Percentiles rank a stretch among this genome's conserved stretches.
Conservation (phyloP, 2,113 vertebrate genomes). For the Hemibagrus wyckioides region DNA sequence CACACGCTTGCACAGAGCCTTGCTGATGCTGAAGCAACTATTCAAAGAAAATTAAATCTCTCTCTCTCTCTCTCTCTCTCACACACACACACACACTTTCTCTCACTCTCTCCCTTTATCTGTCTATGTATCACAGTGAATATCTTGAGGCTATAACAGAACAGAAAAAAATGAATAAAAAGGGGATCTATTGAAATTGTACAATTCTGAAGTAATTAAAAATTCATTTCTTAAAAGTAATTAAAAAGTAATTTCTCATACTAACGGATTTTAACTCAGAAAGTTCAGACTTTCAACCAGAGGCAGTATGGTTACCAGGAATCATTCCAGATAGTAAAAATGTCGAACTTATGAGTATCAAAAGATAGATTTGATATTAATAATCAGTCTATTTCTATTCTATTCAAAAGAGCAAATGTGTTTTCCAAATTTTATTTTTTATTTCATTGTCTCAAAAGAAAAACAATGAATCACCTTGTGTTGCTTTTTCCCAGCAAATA, state of each 20-base stretch:
- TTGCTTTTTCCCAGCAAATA: neutral
- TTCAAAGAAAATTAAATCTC: slow-evolving; percentile 36
- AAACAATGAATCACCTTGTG: neutral
- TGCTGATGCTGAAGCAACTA: slow-evolving; percentile 49
- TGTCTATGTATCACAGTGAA: slow-evolving; percentile 7
- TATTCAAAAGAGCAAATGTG: neutral
- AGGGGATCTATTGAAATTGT: neutral
- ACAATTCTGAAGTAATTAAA: neutral
- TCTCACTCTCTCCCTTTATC: neutral
- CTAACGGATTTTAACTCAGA: neutral
- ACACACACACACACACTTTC: slow-evolving; percentile 29
- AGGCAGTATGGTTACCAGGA: neutral
- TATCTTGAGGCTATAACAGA: neutral
- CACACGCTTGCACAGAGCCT: slow-evolving; percentile 21
- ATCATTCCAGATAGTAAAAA: neutral
- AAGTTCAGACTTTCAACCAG: neutral
- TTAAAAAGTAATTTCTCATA: neutral
- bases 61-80: neutral
- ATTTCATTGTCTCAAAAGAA: neutral
- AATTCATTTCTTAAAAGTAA: neutral
- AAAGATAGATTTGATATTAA: neutral
- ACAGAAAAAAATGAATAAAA: slow-evolving; percentile 26
- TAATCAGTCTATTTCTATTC: neutral
- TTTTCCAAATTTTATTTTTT: neutral
- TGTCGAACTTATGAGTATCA: neutral